A percentile compares a stretch with the other conserved stretches of the same genome.
Evolutionary conservation across 2,888 invertebrate species (phyloP).

Genomic region (Megastigmus dorsalis): DNA sequence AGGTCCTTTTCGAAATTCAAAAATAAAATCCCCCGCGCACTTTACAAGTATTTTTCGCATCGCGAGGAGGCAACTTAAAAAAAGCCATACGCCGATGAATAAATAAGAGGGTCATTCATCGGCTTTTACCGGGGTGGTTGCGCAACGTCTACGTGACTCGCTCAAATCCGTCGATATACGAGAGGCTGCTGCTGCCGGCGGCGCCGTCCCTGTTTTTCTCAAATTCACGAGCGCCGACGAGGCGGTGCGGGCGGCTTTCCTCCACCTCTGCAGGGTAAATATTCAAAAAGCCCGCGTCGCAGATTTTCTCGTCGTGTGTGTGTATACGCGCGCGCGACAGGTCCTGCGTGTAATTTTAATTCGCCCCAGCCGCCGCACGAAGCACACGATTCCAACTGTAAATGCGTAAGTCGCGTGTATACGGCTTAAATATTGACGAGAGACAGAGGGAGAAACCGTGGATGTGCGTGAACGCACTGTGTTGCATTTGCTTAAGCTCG

Average conservation of each 20-base stretch:
- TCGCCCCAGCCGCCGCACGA: background rate
- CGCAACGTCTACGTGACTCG: slow-evolving; percentile 9
- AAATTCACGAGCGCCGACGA: slow-evolving; percentile 7
- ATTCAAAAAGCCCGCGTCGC: slow-evolving; percentile 1
- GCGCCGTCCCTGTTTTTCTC: slow-evolving; percentile 4
- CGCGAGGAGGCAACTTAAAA: background rate
- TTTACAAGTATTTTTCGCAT: background rate
- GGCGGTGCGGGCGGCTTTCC: background rate
- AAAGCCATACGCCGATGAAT: slow-evolving; percentile 3
- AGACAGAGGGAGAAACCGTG: too few species aligned
- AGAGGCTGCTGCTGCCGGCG: too few species aligned
- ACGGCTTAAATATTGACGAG: background rate
- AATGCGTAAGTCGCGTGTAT: too few species aligned
- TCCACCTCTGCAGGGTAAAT: background rate
- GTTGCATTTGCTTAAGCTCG: background rate
- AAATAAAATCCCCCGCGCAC: slow-evolving; percentile 5
- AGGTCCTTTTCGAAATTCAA: background rate
- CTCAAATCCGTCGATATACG: slow-evolving; percentile 22
- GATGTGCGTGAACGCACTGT: background rate
- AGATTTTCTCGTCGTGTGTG: background rate
- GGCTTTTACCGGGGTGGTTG: background rate
- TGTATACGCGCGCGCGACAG: too few species aligned
- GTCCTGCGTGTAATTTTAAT: slow-evolving; percentile 15
- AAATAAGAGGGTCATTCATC: slow-evolving; percentile 8
- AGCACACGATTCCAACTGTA: background rate